Conservation (phyloP, 2,888 invertebrate species). For the Sesia apiformis region DNA sequence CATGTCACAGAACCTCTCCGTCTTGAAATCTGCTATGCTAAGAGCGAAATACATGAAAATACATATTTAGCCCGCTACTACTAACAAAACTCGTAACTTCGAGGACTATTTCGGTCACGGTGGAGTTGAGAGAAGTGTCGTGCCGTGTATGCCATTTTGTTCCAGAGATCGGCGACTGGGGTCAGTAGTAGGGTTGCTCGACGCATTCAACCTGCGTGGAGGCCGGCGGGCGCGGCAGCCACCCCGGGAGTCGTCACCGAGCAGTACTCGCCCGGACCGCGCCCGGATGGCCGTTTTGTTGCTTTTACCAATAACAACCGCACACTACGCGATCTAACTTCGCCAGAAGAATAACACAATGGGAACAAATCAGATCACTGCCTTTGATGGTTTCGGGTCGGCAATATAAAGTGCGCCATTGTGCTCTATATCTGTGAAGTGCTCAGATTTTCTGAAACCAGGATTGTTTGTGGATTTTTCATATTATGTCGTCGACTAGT, state of each 20-base stretch:
- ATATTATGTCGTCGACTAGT: too few species aligned
- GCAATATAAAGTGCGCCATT: constrained; percentile 38
- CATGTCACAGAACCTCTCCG: too few species aligned
- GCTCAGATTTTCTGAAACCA: background rate
- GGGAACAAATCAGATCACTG: constrained; percentile 29
- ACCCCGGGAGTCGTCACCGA: constrained; percentile 5
- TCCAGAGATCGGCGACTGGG: background rate
- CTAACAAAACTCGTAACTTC: too few species aligned
- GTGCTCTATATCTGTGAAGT: background rate
- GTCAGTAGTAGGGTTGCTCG: background rate
- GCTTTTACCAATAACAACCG: background rate
- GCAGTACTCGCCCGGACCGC: constrained; percentile 41
- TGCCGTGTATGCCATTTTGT: background rate
- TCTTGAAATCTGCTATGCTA: too few species aligned
- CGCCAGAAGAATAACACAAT: constrained; percentile 31
- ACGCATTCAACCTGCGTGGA: background rate
- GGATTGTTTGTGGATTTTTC: background rate
- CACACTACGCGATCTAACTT: constrained; percentile 18
- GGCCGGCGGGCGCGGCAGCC: constrained; percentile 20
- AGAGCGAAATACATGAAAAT: too few species aligned
- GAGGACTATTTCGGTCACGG: too few species aligned
- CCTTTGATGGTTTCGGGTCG: constrained; percentile 27
- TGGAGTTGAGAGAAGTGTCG: too few species aligned
- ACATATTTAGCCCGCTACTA: too few species aligned
- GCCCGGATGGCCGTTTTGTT: constrained; percentile 14